phyloP scores from a whole-genome alignment of 1,140 invertebrate species.

The Polyergus mexicanus region DNA sequence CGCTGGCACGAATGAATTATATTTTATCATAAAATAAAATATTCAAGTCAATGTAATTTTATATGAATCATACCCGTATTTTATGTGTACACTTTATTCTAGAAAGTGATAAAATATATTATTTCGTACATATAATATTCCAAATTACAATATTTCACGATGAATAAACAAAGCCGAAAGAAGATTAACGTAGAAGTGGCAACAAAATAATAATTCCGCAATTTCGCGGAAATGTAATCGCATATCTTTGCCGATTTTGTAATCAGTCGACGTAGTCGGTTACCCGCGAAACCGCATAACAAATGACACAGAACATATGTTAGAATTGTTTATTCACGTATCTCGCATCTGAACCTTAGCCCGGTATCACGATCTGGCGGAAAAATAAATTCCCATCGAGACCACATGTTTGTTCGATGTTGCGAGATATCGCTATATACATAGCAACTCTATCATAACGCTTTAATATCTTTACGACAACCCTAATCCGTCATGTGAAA shows the following conservation, averaged over 20 bases:
- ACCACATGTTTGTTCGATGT: constrained; percentile 71
- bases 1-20: background rate
- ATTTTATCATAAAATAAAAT: constrained; percentile 26
- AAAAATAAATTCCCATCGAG: constrained; percentile 73
- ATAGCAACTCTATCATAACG: constrained; percentile 75
- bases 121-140: constrained; percentile 5
- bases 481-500: constrained; percentile 27
- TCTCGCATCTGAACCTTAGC: constrained; percentile 67
- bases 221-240: constrained; percentile 12
- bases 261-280: constrained; percentile 50
- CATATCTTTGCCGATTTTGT: constrained; percentile 1
- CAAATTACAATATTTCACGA: constrained; percentile 20
- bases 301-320: constrained; percentile 75
- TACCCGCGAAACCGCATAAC: constrained; percentile 55
- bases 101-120: background rate
- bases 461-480: constrained; percentile 54
- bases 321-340: constrained; percentile 75
- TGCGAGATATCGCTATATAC: constrained; percentile 74
- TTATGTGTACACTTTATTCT: background rate
- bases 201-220: constrained; percentile 12
- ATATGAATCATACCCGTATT: constrained; percentile 1
- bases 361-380: constrained; percentile 54
- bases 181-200: background rate
- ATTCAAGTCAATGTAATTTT: background rate
- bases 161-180: background rate